Conservation (phyloP, 2,797 vertebrate genomes). For the Cynodonichthys magdalenae region DNA sequence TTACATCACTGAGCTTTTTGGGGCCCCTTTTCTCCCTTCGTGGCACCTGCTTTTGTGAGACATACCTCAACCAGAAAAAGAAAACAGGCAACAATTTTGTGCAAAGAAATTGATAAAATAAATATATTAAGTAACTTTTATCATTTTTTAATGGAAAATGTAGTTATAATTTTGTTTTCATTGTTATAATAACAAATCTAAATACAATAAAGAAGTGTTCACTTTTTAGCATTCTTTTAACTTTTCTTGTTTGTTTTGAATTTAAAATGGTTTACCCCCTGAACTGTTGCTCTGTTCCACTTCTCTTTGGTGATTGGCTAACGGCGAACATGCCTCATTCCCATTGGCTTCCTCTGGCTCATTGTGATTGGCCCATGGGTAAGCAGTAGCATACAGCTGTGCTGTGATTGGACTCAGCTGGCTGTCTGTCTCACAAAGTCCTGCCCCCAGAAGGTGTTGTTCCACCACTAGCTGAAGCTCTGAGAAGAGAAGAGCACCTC, state of each 20-base stretch:
- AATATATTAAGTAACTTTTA: too few relatives aligned
- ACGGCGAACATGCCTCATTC: constrained; percentile 64
- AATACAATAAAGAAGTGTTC: too few relatives aligned
- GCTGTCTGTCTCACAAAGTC: constrained; percentile 70
- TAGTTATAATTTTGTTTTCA: too few relatives aligned
- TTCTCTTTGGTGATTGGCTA: constrained; percentile 74
- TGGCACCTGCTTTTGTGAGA: too few relatives aligned
- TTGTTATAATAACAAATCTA: too few relatives aligned
- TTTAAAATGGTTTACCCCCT: constrained; percentile 70
- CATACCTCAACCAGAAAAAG: too few relatives aligned
- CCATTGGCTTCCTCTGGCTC: constrained; percentile 76
- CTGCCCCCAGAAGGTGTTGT: constrained; percentile 74
- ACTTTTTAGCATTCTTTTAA: not conserved
- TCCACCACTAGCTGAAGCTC: constrained; percentile 78
- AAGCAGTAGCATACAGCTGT: constrained; percentile 66
- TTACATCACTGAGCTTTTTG: too few relatives aligned
- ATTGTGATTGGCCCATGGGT: constrained; percentile 77
- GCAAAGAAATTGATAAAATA: too few relatives aligned
- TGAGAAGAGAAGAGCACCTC: constrained; percentile 74
- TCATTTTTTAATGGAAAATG: too few relatives aligned
- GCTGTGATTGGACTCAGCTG: constrained; percentile 76
- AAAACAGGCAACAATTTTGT: too few relatives aligned
- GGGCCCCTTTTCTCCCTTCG: too few relatives aligned
- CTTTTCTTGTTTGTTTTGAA: not conserved
- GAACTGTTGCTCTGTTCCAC: constrained; percentile 65